A percentile compares a stretch with the other conserved stretches of the same genome.
Conservation (phyloP, 2,113 vertebrate species). For the Mustela lutreola region DNA sequence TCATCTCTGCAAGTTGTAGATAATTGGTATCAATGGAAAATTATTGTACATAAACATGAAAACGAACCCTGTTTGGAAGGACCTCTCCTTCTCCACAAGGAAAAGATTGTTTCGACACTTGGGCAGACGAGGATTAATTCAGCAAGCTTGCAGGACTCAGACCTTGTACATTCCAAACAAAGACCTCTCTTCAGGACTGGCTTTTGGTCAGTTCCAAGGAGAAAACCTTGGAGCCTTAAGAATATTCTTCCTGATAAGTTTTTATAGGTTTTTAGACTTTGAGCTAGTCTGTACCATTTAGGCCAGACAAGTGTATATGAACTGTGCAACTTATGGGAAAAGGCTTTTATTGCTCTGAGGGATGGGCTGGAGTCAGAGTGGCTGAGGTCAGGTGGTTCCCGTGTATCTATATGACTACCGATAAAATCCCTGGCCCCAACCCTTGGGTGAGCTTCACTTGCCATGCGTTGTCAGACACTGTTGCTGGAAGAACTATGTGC, state of each 20-base stretch:
- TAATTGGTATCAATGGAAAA: neutral
- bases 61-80: neutral
- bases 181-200: neutral
- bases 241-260: neutral
- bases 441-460: neutral
- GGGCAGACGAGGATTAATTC: neutral
- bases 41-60: neutral
- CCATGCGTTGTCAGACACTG: neutral
- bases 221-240: neutral
- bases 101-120: neutral
- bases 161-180: neutral
- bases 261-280: neutral
- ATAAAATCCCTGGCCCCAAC: neutral
- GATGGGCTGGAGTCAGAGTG: neutral
- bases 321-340: neutral
- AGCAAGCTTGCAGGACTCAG: neutral
- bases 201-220: neutral
- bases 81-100: neutral
- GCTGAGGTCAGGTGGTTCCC: neutral
- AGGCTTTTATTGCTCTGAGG: neutral
- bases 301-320: neutral
- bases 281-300: neutral
- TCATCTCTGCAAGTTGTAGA: neutral
- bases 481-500: neutral
- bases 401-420: fast-evolving